phyloP scores from a whole-genome alignment of 2,113 vertebrate genomes.

The Pseudopipra pipra region DNA sequence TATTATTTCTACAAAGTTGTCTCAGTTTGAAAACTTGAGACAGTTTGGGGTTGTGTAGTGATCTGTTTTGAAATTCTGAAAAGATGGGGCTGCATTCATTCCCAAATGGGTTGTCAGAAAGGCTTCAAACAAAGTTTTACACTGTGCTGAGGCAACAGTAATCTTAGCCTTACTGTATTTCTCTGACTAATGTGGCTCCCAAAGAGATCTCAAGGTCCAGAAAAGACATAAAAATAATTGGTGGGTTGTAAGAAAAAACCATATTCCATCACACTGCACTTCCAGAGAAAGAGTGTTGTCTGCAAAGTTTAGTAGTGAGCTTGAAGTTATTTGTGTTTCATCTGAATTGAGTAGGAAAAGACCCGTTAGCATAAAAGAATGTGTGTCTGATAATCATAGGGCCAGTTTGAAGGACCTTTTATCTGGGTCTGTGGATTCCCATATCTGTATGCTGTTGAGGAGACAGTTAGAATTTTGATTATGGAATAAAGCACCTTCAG shows the following conservation, averaged over 20 bases:
- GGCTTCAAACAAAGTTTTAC: background rate
- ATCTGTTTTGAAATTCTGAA: background rate
- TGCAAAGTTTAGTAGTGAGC: background rate
- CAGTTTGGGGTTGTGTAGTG: background rate
- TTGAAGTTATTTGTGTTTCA: slow-evolving; percentile 5
- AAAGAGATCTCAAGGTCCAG: background rate
- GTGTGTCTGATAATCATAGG: background rate
- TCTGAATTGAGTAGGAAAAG: background rate
- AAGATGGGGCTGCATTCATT: background rate
- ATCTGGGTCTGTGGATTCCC: background rate
- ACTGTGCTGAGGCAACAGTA: background rate
- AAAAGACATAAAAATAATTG: slow-evolving; percentile 13
- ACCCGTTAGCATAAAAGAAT: background rate
- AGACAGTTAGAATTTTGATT: slow-evolving; percentile 43
- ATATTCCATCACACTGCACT: background rate
- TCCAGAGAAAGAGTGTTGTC: background rate
- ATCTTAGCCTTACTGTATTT: background rate
- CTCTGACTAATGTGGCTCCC: background rate
- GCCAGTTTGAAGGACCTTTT: background rate
- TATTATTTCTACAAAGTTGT: background rate
- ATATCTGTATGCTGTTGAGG: background rate
- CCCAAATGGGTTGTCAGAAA: background rate
- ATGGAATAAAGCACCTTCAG: slow-evolving; percentile 14
- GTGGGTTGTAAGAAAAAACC: background rate
- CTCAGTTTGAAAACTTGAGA: background rate